Conservation (phyloP, 2,113 vertebrate genomes). For the Triplophysa tibetana region DNA sequence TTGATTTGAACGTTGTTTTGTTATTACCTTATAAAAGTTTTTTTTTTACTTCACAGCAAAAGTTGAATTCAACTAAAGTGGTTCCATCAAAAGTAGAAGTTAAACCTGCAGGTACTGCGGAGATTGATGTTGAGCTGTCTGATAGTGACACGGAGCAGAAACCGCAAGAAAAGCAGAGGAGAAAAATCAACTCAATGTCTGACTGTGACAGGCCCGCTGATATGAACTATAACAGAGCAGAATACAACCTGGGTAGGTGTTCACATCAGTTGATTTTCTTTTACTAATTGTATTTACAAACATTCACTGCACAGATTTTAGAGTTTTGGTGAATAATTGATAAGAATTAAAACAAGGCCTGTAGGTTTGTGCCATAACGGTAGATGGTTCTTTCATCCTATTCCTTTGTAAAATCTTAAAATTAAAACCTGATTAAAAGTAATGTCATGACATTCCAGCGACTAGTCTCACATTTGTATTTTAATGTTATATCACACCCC, state of each 20-base stretch:
- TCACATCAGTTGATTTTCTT: no score
- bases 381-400: no score
- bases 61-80: neutral
- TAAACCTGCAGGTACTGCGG: slow-evolving; percentile 17
- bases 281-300: no score
- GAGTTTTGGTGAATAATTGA: no score
- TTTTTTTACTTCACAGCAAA: neutral
- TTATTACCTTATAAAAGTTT: neutral
- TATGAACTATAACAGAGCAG: neutral
- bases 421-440: no score
- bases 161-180: slow-evolving; percentile 8
- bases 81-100: neutral
- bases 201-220: neutral
- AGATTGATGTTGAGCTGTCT: slow-evolving; percentile 60
- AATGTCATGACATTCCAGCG: no score
- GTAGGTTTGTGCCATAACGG: no score
- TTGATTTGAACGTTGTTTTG: neutral
- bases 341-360: no score
- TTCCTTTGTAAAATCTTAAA: no score
- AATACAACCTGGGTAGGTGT: neutral
- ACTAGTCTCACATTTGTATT: no score
- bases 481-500: no score
- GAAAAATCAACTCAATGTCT: neutral
- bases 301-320: no score
- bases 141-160: slow-evolving; percentile 51